Evolutionary conservation across 2,113 vertebrate genomes (phyloP).

Genomic region (Beaufortia kweichowensis): DNA sequence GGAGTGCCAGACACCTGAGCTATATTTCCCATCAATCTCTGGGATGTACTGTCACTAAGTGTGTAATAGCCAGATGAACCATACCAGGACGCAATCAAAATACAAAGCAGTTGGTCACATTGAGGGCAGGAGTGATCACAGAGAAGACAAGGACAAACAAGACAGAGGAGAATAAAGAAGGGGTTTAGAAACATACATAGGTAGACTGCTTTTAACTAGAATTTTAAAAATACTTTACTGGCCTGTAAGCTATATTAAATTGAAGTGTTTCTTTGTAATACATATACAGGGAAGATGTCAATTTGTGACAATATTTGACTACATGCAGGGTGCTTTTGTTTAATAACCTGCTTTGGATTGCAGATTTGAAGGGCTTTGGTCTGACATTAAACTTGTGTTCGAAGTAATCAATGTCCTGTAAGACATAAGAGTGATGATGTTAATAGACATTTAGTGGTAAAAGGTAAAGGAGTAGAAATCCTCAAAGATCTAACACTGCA

Average conservation of each 20-base stretch:
- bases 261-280: background rate
- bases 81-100: constrained; percentile 18
- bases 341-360: constrained; percentile 84
- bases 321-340: constrained; percentile 22
- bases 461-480: constrained; percentile 20
- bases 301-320: constrained; percentile 2
- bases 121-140: constrained; percentile 17
- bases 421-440: constrained; percentile 66
- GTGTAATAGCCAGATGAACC: constrained; percentile 27
- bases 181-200: constrained; percentile 39
- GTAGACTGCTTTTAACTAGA: too few species aligned
- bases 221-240: too few species aligned
- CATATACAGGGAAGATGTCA: background rate
- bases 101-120: constrained; percentile 31
- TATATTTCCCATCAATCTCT: constrained; percentile 43
- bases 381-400: constrained; percentile 90
- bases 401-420: constrained; percentile 87
- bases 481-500: constrained; percentile 25
- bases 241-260: too few species aligned
- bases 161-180: constrained; percentile 37
- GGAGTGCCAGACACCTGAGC: constrained; percentile 31
- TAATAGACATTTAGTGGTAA: constrained; percentile 31
- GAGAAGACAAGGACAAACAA: constrained; percentile 18
- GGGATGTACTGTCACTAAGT: constrained; percentile 43
- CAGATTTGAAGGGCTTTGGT: constrained; percentile 85